Evolutionary conservation across 2,797 vertebrate species (phyloP).

Genomic region (Lagodon rhomboides): DNA sequence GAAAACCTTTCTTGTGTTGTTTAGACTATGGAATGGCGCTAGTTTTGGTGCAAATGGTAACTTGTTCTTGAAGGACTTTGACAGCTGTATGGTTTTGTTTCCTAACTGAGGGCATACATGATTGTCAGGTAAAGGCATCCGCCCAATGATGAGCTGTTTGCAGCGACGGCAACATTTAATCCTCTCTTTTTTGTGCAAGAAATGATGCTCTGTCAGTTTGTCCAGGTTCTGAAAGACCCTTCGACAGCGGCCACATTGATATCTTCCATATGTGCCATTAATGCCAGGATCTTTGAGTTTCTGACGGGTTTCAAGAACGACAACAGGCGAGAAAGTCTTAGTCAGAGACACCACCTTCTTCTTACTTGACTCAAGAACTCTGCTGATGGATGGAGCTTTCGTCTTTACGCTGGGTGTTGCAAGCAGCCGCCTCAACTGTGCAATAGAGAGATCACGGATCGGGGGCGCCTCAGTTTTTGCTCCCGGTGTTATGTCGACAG

Average conservation of each 20-base stretch:
- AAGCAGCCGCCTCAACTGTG: conserved; percentile 75
- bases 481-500: conserved; percentile 68
- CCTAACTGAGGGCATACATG: conserved; percentile 78
- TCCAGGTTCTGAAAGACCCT: conserved; percentile 83
- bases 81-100: conserved; percentile 38
- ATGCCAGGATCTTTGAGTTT: conserved; percentile 75
- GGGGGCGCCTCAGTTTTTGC: conserved; percentile 31
- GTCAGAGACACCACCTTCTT: conserved; percentile 82
- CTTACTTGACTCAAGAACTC: conserved; percentile 74
- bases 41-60: conserved; percentile 58
- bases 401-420: conserved; percentile 70
- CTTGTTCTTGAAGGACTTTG: conserved; percentile 53
- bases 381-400: conserved; percentile 74
- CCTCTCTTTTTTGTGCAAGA: conserved; percentile 86
- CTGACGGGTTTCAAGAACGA: conserved; percentile 86
- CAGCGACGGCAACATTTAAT: conserved; percentile 86
- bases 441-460: conserved; percentile 62
- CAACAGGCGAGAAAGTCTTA: conserved; percentile 85
- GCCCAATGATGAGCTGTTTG: conserved; percentile 83
- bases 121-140: conserved; percentile 78
- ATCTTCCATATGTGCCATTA: conserved; percentile 72
- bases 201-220: conserved; percentile 85
- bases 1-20: conserved; percentile 73
- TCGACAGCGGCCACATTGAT: conserved; percentile 86
- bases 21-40: conserved; percentile 70